A percentile compares a stretch with the other conserved stretches of the same genome.
Evolutionary conservation across 92 coral and sea anemone species (phyloP).

Genomic region (Palythoa grandiflora): DNA sequence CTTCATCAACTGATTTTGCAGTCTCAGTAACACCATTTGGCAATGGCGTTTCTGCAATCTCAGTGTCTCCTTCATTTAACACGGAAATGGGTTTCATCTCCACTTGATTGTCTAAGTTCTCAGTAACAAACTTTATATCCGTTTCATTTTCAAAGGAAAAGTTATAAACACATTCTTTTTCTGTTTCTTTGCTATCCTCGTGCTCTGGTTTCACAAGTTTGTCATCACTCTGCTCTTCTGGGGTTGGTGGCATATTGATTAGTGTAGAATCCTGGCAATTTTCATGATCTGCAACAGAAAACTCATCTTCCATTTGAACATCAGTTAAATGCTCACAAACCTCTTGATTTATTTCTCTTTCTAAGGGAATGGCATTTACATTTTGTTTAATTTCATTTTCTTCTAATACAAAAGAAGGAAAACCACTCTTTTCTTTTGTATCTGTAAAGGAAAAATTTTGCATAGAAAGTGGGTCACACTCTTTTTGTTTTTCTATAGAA

Average conservation of each 20-base stretch:
- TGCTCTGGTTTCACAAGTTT: not conserved
- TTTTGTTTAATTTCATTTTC: not conserved
- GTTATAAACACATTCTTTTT: conserved; percentile 6
- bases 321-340: not conserved
- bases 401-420: not conserved
- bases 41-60: not conserved
- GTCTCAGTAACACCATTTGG: not conserved
- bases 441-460: not conserved
- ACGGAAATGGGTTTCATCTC: not conserved
- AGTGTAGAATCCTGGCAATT: not conserved
- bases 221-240: conserved; percentile 20
- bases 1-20: not conserved
- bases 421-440: not conserved
- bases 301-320: not conserved
- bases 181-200: not conserved
- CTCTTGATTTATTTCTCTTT: not conserved
- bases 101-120: not conserved
- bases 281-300: not conserved
- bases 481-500: not conserved
- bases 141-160: conserved; percentile 1
- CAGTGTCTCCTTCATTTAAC: not conserved
- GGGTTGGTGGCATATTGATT: conserved; percentile 6
- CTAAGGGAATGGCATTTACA: not conserved
- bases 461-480: not conserved
- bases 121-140: not conserved